Conservation (phyloP, 2,888 invertebrate species). For the Alitta virens region DNA sequence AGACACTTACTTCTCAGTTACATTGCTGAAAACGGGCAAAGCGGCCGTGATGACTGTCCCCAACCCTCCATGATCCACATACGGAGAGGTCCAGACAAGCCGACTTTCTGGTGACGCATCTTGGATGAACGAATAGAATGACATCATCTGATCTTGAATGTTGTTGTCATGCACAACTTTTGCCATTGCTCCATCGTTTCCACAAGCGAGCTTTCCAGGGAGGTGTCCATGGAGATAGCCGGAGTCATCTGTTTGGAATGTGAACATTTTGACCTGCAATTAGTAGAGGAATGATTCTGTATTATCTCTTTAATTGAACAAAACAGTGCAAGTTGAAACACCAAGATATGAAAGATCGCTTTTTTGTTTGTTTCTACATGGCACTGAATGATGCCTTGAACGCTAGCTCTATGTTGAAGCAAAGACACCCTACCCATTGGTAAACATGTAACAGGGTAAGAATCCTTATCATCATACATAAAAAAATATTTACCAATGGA, state of each 20-base stretch:
- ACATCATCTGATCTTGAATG: constrained; percentile 24
- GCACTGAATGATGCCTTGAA: too few relatives aligned
- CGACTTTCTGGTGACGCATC: background rate
- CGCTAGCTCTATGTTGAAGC: too few relatives aligned
- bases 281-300: too few relatives aligned
- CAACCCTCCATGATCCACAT: constrained; percentile 19
- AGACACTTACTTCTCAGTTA: constrained; percentile 15
- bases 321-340: too few relatives aligned
- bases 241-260: constrained; percentile 19
- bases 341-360: too few relatives aligned
- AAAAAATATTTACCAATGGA: too few relatives aligned
- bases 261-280: constrained; percentile 21
- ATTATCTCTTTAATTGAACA: too few relatives aligned
- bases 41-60: constrained; percentile 21
- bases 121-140: constrained; percentile 21
- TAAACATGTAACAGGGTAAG: too few relatives aligned
- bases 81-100: constrained; percentile 21
- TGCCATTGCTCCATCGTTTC: constrained; percentile 21
- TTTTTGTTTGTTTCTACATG: too few relatives aligned
- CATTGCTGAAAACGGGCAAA: constrained; percentile 21
- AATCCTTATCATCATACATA: too few relatives aligned
- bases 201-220: constrained; percentile 21
- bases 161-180: constrained; percentile 15
- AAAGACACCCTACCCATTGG: too few relatives aligned
- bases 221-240: background rate